A percentile compares a stretch with the other conserved stretches of the same genome.
Conservation (phyloP, 2,888 invertebrate species). For the Phlogophora meticulosa region DNA sequence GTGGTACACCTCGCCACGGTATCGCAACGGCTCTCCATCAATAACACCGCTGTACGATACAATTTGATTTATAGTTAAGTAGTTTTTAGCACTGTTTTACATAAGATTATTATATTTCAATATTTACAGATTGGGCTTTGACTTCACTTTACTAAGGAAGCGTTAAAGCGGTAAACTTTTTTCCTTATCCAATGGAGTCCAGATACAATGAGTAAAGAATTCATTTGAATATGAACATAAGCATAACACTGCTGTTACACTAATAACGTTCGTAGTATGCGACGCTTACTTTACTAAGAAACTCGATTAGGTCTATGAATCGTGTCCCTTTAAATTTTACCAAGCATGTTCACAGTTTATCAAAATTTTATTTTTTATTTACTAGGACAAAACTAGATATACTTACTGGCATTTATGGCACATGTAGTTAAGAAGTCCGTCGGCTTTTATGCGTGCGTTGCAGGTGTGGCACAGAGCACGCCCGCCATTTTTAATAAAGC, state of each 20-base stretch:
- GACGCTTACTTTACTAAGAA: neutral
- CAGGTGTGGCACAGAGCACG: conserved; percentile 98
- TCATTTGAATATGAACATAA: no score
- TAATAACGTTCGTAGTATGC: neutral
- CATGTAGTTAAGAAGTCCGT: conserved; percentile 98
- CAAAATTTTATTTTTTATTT: no score
- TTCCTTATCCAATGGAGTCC: no score
- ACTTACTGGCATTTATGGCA: conserved; percentile 99
- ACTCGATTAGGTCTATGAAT: no score
- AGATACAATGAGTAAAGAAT: no score
- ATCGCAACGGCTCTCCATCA: conserved; percentile 97
- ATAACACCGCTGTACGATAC: conserved; percentile 93
- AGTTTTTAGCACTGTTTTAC: no score
- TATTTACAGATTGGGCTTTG: no score
- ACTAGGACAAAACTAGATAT: conserved; percentile 3
- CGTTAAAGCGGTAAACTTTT: no score
- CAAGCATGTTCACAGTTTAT: no score
- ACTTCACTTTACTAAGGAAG: no score
- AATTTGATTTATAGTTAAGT: neutral
- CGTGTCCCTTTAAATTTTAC: no score
- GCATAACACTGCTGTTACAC: neutral
- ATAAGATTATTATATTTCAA: no score
- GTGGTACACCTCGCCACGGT: conserved; percentile 99
- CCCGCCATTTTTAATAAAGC: conserved; percentile 98
- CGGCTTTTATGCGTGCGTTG: conserved; percentile 98